phyloP scores from a whole-genome alignment of 2,888 invertebrate species.

The Melieria omissa region DNA sequence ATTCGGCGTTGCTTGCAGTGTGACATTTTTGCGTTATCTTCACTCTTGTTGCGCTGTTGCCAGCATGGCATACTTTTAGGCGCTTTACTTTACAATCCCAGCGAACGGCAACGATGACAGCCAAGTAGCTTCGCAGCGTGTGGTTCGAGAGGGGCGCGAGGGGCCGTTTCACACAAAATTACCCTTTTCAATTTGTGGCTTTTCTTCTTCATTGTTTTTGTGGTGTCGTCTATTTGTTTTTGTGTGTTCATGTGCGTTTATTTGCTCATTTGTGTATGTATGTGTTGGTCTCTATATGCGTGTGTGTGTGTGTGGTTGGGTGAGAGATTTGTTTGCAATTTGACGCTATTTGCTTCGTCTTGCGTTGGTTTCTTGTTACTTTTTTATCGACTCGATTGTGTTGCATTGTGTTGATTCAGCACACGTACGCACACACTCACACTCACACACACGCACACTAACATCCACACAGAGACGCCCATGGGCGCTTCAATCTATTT shows the following conservation, averaged over 20 bases:
- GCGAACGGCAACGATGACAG: constrained; percentile 3
- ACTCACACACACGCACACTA: no score
- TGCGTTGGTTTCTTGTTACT: background rate
- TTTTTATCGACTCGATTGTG: constrained; percentile 4
- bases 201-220: constrained; percentile 2
- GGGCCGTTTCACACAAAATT: constrained; percentile 58
- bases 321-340: background rate
- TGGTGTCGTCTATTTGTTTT: background rate
- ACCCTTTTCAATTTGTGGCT: constrained; percentile 59
- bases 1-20: no score
- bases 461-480: no score
- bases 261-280: background rate
- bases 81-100: background rate
- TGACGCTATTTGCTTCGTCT: background rate
- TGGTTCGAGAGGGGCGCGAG: constrained; percentile 6
- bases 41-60: background rate
- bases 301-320: background rate
- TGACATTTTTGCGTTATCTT: background rate
- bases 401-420: background rate
- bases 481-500: no score
- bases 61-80: constrained; percentile 13
- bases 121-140: background rate
- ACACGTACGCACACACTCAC: no score
- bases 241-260: background rate
- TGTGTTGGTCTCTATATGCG: background rate